phyloP scores from a whole-genome alignment of 2,888 invertebrate species.

The Sphaerophoria taeniata region DNA sequence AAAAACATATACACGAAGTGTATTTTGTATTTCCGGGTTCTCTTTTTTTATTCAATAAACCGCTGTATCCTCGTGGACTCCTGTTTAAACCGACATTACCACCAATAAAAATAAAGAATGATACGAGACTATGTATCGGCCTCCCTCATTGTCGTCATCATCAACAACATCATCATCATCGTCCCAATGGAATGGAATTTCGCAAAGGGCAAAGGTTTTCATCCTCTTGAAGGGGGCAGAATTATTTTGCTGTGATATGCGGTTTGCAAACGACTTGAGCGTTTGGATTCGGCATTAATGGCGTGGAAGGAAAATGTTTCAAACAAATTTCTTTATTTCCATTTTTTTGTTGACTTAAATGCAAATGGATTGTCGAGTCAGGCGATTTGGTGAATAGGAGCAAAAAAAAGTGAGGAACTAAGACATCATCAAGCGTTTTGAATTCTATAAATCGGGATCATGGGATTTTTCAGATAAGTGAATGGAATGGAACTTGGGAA shows the following conservation, averaged over 20 bases:
- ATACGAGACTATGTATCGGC: slow-evolving; percentile 6
- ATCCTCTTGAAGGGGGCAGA: slow-evolving; percentile 16
- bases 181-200: slow-evolving; percentile 40
- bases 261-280: slow-evolving; percentile 57
- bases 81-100: slow-evolving; percentile 54
- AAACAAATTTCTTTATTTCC: slow-evolving; percentile 16
- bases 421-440: slow-evolving; percentile 20
- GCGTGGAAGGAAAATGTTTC: slow-evolving; percentile 52
- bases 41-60: slow-evolving; percentile 37
- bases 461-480: neutral
- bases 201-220: slow-evolving; percentile 26
- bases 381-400: slow-evolving; percentile 30
- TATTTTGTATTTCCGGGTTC: slow-evolving; percentile 7
- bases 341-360: slow-evolving; percentile 27
- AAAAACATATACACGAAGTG: no score
- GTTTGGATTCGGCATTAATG: slow-evolving; percentile 57
- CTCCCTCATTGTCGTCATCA: slow-evolving; percentile 20
- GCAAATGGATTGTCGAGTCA: slow-evolving; percentile 36
- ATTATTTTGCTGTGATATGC: slow-evolving; percentile 55
- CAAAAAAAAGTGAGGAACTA: slow-evolving; percentile 5
- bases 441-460: slow-evolving; percentile 19
- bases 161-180: slow-evolving; percentile 18
- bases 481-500: no score
- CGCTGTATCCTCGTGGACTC: slow-evolving; percentile 44
- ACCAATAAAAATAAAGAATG: slow-evolving; percentile 23